A percentile compares a stretch with the other conserved stretches of the same genome.
Conservation (phyloP, 2,113 vertebrate species). For the Tylochromis polylepis region DNA sequence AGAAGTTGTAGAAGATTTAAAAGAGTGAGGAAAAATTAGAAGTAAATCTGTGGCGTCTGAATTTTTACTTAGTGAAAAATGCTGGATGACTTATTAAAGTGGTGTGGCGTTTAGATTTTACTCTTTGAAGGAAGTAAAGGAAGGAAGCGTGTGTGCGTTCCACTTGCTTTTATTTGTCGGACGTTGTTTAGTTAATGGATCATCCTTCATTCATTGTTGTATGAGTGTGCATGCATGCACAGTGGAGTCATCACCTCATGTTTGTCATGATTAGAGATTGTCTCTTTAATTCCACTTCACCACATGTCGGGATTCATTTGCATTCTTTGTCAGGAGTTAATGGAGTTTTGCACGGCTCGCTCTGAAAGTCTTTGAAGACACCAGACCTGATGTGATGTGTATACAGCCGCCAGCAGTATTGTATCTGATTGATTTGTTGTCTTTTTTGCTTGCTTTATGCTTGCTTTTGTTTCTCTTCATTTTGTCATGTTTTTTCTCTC, state of each 20-base stretch:
- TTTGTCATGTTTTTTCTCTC: conserved; percentile 13
- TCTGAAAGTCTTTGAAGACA: conserved; percentile 99
- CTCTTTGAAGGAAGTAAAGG: neutral
- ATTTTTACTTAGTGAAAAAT: neutral
- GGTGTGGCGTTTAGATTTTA: neutral
- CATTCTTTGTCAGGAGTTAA: conserved; percentile 99
- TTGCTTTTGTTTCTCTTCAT: conserved; percentile 60
- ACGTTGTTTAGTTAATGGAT: conserved; percentile 25
- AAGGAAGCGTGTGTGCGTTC: neutral
- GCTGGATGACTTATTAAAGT: neutral
- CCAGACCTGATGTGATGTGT: conserved; percentile 97
- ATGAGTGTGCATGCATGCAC: conserved; percentile 26
- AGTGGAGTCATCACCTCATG: conserved; percentile 84
- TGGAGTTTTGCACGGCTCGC: conserved; percentile 93
- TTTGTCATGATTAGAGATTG: conserved; percentile 98
- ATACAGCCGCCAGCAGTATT: conserved; percentile 94
- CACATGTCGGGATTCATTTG: conserved; percentile 99
- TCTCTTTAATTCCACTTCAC: conserved; percentile 97
- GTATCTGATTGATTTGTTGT: conserved; percentile 91
- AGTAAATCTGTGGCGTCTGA: conserved; percentile 76
- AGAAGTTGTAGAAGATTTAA: conserved; percentile 14
- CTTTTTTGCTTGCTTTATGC: conserved; percentile 44
- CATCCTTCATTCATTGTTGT: conserved; percentile 3
- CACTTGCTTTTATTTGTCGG: neutral
- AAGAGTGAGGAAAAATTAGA: neutral